Evolutionary conservation across 2,113 vertebrate species (phyloP), one percentile per base, ranked within the genome.

Genomic region (Macrotus californicus): DNA sequence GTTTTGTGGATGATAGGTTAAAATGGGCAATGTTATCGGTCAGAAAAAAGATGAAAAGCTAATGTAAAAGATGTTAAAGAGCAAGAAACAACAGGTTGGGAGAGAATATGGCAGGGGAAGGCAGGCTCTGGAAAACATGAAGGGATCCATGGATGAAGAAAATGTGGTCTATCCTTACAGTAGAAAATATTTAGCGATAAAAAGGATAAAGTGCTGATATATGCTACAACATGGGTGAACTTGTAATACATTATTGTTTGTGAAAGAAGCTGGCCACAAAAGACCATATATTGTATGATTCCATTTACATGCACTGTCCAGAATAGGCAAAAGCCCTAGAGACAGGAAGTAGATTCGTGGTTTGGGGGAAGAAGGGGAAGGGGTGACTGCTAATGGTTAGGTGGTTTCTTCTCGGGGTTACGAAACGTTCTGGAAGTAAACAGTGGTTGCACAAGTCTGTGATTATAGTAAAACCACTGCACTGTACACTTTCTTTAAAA

Each of bases 191-290:
- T 46, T 13, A 13, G 16, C 46, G 54, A 56, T n/a, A 81, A 72
- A 43, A 86, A 80, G 8, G 81, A 48, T 31, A 29, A 66, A n/a
- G 18, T 75, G 24, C 41, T 19, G n/a, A 81, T 16, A 43, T 2
- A 70, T 52, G 31, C 7, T 52, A 26, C 7, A 69, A 11, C 4
- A 39, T 2, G 2, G 34, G 59, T 29, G 36, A 54, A 52, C 26
- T 61, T 9, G 70, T 61, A 70, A 84, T 75, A 70, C 4, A 41
- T 59, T 50, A 67, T 16, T 81, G 31, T 39, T 67, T 9, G 6
- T 76, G 29, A 94, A 91, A 88, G n/a, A 56, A 90, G 31, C 8
- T 26, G 19, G 43, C 69, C 24, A 18, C 16, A 56, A 80, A 75
- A 83, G 59, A 52, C 5, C 48, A 87, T 5, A 36, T 36, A 21